Percentiles rank a stretch among this genome's conserved stretches.
phyloP scores from a whole-genome alignment of 1,140 invertebrate genomes.

The Drosophila mauritiana region DNA sequence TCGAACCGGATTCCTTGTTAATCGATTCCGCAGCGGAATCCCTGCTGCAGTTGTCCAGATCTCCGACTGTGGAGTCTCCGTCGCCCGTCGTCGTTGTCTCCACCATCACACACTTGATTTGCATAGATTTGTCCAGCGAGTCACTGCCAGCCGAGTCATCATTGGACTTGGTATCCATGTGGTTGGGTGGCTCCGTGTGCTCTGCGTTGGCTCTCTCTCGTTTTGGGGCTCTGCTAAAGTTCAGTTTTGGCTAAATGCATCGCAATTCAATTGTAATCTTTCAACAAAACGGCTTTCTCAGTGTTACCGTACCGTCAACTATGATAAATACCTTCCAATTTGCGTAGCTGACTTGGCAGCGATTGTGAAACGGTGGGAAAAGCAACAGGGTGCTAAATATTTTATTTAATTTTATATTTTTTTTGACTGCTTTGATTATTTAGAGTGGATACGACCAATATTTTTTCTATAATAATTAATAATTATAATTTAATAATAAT shows the following conservation, averaged over 20 bases:
- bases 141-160: constrained; percentile 76
- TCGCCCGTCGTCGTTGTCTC: constrained; percentile 40
- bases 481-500: no score
- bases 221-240: constrained; percentile 21
- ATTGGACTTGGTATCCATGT: constrained; percentile 77
- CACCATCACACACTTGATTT: constrained; percentile 78
- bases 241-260: constrained; percentile 34
- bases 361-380: no score
- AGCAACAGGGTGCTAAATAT: no score
- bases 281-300: constrained; percentile 28
- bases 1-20: neutral
- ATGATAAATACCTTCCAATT: no score
- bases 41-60: constrained; percentile 55
- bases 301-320: neutral
- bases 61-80: constrained; percentile 26
- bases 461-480: no score
- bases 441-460: no score
- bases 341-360: no score
- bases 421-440: no score
- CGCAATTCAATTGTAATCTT: constrained; percentile 43
- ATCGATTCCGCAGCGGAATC: constrained; percentile 53
- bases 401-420: no score
- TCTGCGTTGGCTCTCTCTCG: constrained; percentile 13
- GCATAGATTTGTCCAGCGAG: constrained; percentile 80
- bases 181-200: constrained; percentile 14